Evolutionary conservation across 2,888 invertebrate species (phyloP).

Genomic region (Scaptomyza tumidula): DNA sequence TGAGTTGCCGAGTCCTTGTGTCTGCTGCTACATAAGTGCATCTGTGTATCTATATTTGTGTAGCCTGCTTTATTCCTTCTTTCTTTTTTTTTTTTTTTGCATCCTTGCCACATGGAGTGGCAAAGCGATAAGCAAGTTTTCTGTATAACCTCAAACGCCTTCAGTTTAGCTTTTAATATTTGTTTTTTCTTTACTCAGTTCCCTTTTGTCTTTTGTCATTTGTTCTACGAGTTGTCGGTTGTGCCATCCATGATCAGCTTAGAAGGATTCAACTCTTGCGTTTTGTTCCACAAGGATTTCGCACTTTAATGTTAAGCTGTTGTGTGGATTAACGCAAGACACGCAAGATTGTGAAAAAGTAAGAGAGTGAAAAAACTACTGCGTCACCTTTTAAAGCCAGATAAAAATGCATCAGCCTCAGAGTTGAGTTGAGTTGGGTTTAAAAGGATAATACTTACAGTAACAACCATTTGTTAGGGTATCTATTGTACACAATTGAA

Average conservation of each 20-base stretch:
- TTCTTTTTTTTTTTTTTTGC: neutral
- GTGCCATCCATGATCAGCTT: conserved; percentile 34
- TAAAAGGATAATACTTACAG: conserved; percentile 64
- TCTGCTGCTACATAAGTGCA: conserved; percentile 25
- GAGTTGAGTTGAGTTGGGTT: conserved; percentile 1
- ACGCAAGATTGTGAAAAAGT: conserved; percentile 3
- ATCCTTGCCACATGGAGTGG: conserved; percentile 9
- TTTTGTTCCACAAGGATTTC: neutral
- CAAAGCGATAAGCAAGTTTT: conserved; percentile 27
- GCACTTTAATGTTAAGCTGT: conserved; percentile 4
- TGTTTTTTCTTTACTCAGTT: neutral
- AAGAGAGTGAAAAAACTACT: neutral
- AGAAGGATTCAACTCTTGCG: conserved; percentile 11
- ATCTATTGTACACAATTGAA: conserved; percentile 23
- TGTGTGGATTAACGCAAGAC: neutral
- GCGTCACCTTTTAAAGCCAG: conserved; percentile 8
- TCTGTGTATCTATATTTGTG: conserved; percentile 21
- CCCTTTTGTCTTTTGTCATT: conserved; percentile 10
- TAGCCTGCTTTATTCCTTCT: conserved; percentile 1
- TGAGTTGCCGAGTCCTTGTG: conserved; percentile 48
- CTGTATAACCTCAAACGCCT: conserved; percentile 31
- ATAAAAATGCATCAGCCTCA: conserved; percentile 22
- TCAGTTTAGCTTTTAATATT: conserved; percentile 18
- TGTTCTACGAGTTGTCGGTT: conserved; percentile 12
- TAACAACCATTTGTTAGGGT: conserved; percentile 40